Conservation (phyloP, 35 echinoderm and acorn worm species). For the Ophioderma brevispina region DNA sequence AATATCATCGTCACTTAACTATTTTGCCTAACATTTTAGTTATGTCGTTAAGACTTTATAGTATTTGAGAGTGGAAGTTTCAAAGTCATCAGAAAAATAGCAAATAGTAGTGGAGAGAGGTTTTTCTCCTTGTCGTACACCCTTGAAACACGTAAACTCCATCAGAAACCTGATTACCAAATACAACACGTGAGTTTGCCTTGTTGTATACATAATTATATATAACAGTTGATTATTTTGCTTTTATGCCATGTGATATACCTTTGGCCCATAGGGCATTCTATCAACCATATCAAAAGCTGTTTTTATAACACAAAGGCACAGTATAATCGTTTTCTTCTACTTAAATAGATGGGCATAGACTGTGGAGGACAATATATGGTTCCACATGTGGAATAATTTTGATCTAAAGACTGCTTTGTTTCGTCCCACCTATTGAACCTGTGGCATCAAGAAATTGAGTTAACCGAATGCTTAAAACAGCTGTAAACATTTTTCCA, state of each 20-base stretch:
- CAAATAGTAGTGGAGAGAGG: conserved; percentile 6
- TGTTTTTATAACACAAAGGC: background rate
- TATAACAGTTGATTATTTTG: background rate
- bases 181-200: background rate
- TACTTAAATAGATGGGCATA: background rate
- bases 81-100: conserved; percentile 3
- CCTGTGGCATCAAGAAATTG: too few relatives aligned
- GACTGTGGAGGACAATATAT: background rate
- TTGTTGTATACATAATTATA: background rate
- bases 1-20: conserved; percentile 5
- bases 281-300: background rate
- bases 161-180: background rate
- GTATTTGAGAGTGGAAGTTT: background rate
- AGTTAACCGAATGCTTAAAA: too few relatives aligned
- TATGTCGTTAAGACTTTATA: background rate
- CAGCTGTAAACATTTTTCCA: too few relatives aligned
- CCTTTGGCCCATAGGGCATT: background rate
- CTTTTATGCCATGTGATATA: background rate
- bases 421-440: too few relatives aligned
- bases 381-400: too few relatives aligned
- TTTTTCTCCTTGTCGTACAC: conserved; percentile 2
- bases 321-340: background rate
- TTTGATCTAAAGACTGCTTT: too few relatives aligned
- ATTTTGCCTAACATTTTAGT: background rate
- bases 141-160: background rate